Percentiles rank a stretch among this genome's conserved stretches.
phyloP scores from a whole-genome alignment of 2,888 invertebrate species.

The Chydorus sphaericus region DNA sequence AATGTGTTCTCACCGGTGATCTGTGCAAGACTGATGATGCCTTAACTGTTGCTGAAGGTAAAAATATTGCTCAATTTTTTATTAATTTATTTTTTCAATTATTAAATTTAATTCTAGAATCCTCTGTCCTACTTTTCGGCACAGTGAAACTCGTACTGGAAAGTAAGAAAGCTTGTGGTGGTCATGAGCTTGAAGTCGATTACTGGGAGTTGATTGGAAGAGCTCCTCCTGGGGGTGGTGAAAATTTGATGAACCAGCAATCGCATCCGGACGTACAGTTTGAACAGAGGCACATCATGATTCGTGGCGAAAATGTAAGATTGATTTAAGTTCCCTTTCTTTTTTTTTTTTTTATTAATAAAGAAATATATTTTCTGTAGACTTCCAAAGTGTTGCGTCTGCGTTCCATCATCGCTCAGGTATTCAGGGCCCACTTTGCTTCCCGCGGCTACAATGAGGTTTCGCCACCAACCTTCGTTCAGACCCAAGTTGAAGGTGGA shows the following conservation, averaged over 20 bases:
- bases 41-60: conserved; percentile 61
- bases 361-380: conserved; percentile 29
- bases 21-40: conserved; percentile 87
- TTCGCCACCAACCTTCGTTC: conserved; percentile 91
- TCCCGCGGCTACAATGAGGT: conserved; percentile 77
- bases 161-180: conserved; percentile 59
- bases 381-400: conserved; percentile 82
- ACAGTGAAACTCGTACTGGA: conserved; percentile 68
- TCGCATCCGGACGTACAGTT: conserved; percentile 91
- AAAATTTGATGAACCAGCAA: conserved; percentile 90
- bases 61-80: conserved; percentile 42
- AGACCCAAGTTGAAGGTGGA: conserved; percentile 99
- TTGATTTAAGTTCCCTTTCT: no score
- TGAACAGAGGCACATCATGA: conserved; percentile 95
- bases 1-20: conserved; percentile 71
- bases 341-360: not conserved
- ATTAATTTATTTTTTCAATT: not conserved
- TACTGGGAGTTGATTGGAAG: conserved; percentile 85
- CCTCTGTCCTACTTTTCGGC: conserved; percentile 52
- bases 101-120: conserved; percentile 24
- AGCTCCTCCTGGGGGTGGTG: conserved; percentile 95
- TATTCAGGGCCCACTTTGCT: conserved; percentile 73
- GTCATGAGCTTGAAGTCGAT: conserved; percentile 60
- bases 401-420: conserved; percentile 66
- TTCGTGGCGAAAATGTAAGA: conserved; percentile 89